Base-by-base conservation (phyloP, 1,140 invertebrate genomes). In the Bombus pascuorum region DNA sequence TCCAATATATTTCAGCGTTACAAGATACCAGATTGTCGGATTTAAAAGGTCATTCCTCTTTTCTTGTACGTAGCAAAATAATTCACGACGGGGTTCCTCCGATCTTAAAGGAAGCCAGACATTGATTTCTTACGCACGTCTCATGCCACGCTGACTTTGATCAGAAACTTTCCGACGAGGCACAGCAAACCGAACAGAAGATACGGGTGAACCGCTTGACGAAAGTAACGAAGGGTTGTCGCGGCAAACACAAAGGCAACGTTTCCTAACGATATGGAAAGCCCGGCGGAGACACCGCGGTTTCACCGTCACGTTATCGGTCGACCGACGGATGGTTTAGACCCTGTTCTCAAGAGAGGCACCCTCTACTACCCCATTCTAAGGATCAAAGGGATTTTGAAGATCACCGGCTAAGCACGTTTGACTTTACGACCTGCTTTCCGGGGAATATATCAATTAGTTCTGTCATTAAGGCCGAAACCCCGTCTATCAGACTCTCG, bases 361-460 rank as follows among this genome's bases (percentile, higher is more conserved):
- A 66, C 39, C 47, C 47, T 53, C 47, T 53, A 22, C 47, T 53
- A 53, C 47, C 53, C 34, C 9, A 10, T 34, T 65, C 71, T 32
- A 13, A 28, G 77, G 73, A 90, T 90, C 89, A 89, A 90, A 83
- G 83, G 76, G 83, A 90, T 76, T 86, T 73, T 74, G 71, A 90
- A 90, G 83, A 90, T 90, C 80, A 80, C 62, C 72, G 72, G 81
- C 84, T 87, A 90, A 90, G 77, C 86, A 83, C 87, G 83, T 90
- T 87, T 79, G 86, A 90, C 86, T 90, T 90, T 90, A 83, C 72
- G 83, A 88, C 83, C 86, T 73, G 77, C 83, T 86, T n/a, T 86
- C 81, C 72, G 74, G 39, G 25, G 70, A 86, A 77, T 84, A 53
- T 88, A 88, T 90, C 89, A 90, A 90, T 90, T 90, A 90, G 86